These are phyloP conservation scores for Amia ocellicauda DNA, from an alignment of 2,113 vertebrate species.

Conservation along the genomic window DNA sequence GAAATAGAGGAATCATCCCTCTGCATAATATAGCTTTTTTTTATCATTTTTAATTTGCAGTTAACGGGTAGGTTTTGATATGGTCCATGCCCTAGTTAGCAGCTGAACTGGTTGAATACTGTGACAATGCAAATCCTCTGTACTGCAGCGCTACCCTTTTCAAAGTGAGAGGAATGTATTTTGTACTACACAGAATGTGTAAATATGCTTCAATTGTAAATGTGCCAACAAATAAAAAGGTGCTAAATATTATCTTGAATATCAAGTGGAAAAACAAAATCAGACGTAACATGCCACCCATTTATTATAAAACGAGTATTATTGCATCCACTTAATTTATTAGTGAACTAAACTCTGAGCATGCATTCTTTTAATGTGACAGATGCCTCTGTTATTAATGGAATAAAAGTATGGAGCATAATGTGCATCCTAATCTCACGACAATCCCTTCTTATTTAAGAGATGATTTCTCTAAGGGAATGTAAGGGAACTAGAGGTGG, in stretches of 20 bases:
- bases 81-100: too few species aligned
- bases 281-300: background rate
- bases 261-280: background rate
- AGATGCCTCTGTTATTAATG: slow-evolving; percentile 32
- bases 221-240: too few species aligned
- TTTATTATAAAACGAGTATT: background rate
- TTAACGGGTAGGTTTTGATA: too few species aligned
- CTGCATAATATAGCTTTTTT: too few species aligned
- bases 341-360: background rate
- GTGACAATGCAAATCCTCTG: too few species aligned
- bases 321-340: slow-evolving; percentile 2
- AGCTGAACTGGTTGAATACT: too few species aligned
- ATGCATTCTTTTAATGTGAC: slow-evolving; percentile 14
- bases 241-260: too few species aligned
- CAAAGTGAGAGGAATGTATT: background rate
- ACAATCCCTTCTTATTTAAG: slow-evolving; percentile 27
- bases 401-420: slow-evolving; percentile 26
- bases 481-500: slow-evolving; percentile 4
- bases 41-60: too few species aligned
- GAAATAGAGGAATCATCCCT: too few species aligned
- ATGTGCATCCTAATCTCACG: slow-evolving; percentile 28
- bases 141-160: too few species aligned
- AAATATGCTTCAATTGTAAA: background rate
- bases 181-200: background rate
- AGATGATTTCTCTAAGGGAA: slow-evolving; percentile 24